Base-by-base conservation (phyloP, 2,888 invertebrate genomes). In the Steromphala cineraria region DNA sequence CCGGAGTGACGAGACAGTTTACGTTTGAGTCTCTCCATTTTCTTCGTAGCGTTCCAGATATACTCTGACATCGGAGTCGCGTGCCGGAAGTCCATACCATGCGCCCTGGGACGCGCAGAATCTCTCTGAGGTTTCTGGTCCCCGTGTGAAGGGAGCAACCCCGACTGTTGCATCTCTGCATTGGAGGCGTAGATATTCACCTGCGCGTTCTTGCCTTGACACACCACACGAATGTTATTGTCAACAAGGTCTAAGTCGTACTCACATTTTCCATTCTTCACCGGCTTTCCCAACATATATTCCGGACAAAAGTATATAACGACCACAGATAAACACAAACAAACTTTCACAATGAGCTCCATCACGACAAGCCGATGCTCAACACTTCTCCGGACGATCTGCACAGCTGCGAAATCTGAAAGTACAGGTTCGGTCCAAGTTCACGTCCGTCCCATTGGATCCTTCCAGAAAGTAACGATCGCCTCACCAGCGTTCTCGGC, bases 31-130 rank as follows among this genome's bases (percentile, higher is more conserved):
- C 83, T 83, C 53, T 87, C 83, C 31, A 90, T 82, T 17, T 88
- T 77, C 71, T 80, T 83, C 8, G 88, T 87, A 1, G 88, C 86
- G 78, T 89, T 89, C 74, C 84, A 83, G 8, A 89, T 80, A 46
- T 84, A 86, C 31, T 86, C 85, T 4, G 84, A 80, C 8, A 82
- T 75, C 1, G 77, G 75, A 13, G 17, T 40, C 0, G 46, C 62
- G 31, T 71, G 15, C 24, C 53, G 53, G 76, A 55, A 36, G 17
- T 53, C 24, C n/a, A n/a, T 10, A 17, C 31, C 13, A 1, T 28
- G 24, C 17, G 76, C 19, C 8, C 55, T 53, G 17, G 28, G 17
- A 15, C 28, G 76, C 13, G 74, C 74, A 28, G 53, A 55, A n/a
- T 76, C 76, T 36, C 76, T 24, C 53, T 79, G 74, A 0, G 36